Base-by-base conservation (phyloP, 2,113 vertebrate genomes). In the Bos javanicus region DNA sequence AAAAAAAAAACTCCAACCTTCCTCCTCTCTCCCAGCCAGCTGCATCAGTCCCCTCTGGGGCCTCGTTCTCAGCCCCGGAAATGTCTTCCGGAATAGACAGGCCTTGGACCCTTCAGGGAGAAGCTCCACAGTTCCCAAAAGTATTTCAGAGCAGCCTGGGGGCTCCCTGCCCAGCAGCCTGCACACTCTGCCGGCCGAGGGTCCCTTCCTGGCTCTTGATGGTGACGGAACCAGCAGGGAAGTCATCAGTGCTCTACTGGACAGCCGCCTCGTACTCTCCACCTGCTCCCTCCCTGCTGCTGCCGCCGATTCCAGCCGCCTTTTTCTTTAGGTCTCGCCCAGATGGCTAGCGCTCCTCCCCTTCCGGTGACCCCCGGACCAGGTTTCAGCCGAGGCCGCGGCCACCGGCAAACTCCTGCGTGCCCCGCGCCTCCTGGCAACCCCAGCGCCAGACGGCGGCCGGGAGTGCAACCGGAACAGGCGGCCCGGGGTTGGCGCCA, bases 321-420 rank as follows among this genome's bases (percentile, higher is more conserved):
- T 28, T 80, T 50, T 11, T 10, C 19, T 17, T 3, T 1, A 25
- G 12, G 19, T n/a, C 21, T 30, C n/a, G 17, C 3, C 3, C 4
- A 0, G 7, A 3, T 0, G 9, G 6, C 13, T 19, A 30, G 43
- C 3, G 17, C 25, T 21, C 12, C 15, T n/a, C 33, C 39, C 3
- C 30, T 39, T 50, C 21, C 43, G 0, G 52, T 7, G 17, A 14
- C 3, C 15, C 13, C 28, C 12, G 0, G 52, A 15, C 19, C 56
- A 0, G 1, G 11, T 3, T 11, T 57, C 30, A 0, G 19, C 17
- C 0, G 26, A 1, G 21, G 33, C 71, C n/a, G 0, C 0, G 5
- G 13, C 64, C 2, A 5, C 13, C 6, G 19, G 60, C 33, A 12
- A 78, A 2, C 1, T 84, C 26, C 25, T 12, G 3, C 0, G 0